Evolutionary conservation across 2,113 vertebrate species (phyloP), one percentile per base, ranked within the genome.

Genomic region (Cheirogaleus medius): DNA sequence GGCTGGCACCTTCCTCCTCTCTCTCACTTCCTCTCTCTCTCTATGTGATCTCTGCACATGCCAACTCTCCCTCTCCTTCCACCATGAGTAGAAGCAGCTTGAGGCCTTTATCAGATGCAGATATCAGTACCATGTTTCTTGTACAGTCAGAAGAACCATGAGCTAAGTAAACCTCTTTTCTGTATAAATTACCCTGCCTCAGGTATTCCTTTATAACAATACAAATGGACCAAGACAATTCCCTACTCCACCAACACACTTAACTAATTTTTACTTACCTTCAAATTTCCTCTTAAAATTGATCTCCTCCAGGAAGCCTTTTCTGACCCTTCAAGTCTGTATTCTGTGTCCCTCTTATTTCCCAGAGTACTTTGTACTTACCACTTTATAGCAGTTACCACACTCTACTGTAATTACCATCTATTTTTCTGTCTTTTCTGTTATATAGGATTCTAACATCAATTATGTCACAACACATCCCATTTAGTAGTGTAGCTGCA

Each of bases 221-320:
- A 63, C 60, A 63, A 63, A 63, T 63, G 60, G 60, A 63, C 11
- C 27, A 29, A 63, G 60, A 63, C 27, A 63, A 63, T 63, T 63
- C 18, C 21, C 39, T 91, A 81, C 5, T 77, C 71, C 60, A 58
- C n/a, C 20, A 94, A 87, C 17, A 81, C 64, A 21, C 39, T 90
- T 92, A 84, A 32, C 17, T 93, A 82, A 91, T 39, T 86, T 78
- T 87, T 80, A 80, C 60, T 95, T 90, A 92, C 6, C 21, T 88
- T 93, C n/a, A 87, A 68, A 49, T 71, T 85, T 76, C 23, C 58
- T 91, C 37, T 87, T 82, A 66, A 71, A 77, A 91, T 64, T 71
- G 25, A 83, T 74, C n/a, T 95, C 60, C 64, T 92, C 34, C 17
- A 96, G 25, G 11, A 58, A 89, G 54, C 1, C 52, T 96, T 92